Percentiles rank a stretch among this genome's conserved stretches.
These are phyloP conservation scores for Metridium senile DNA, from an alignment of 92 coral and sea anemone genomes.

Conservation along the genomic window DNA sequence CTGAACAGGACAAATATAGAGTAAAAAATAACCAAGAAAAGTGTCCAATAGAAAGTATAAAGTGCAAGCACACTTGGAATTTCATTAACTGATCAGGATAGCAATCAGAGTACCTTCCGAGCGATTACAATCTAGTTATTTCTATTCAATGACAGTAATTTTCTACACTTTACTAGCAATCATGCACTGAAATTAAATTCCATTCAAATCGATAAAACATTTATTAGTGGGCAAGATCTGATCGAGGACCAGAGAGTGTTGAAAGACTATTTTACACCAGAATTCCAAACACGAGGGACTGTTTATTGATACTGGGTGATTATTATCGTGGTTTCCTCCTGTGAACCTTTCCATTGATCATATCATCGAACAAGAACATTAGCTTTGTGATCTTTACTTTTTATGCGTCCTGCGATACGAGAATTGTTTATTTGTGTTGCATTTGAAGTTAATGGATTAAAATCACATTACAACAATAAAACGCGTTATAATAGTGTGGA, in stretches of 20 bases:
- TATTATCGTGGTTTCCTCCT: neutral
- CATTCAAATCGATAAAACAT: slow-evolving; percentile 12
- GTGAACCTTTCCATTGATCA: neutral
- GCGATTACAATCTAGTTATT: slow-evolving; percentile 4
- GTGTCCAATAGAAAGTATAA: neutral
- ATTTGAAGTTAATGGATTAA: slow-evolving; percentile 14
- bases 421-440: slow-evolving; percentile 27
- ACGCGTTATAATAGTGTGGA: neutral
- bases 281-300: slow-evolving; percentile 16
- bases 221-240: neutral
- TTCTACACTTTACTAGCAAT: neutral
- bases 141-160: neutral
- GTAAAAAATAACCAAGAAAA: no score
- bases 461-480: neutral
- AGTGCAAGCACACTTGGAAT: neutral
- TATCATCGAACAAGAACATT: neutral
- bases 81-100: neutral
- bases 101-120: neutral
- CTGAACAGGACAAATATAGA: no score
- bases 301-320: slow-evolving; percentile 8
- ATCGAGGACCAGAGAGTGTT: slow-evolving; percentile 25
- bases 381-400: neutral
- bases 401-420: neutral
- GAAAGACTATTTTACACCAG: slow-evolving; percentile 15
- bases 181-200: slow-evolving; percentile 9